Evolutionary conservation across 2,888 invertebrate genomes (phyloP).

Genomic region (Odontothrips loti): DNA sequence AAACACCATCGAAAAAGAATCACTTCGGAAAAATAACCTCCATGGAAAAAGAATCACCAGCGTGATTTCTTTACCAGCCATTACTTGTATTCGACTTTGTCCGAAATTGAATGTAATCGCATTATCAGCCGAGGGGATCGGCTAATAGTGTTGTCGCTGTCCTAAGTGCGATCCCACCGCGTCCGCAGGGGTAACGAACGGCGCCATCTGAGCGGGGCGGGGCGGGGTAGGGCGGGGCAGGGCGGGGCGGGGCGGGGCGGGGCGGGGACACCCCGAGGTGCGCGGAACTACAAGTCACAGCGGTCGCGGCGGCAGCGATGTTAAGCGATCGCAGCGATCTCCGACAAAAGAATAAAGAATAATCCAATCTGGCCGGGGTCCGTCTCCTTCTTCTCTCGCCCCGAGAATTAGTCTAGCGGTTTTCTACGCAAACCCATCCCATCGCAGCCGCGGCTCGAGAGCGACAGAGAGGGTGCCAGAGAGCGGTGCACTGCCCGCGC

Average conservation of each 20-base stretch:
- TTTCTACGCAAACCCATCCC: background rate
- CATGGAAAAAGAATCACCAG: too few relatives aligned
- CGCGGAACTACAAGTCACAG: background rate
- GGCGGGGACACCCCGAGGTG: background rate
- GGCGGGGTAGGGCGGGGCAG: background rate
- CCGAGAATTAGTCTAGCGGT: slow-evolving; percentile 2
- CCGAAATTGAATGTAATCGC: too few relatives aligned
- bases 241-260: slow-evolving; percentile 3
- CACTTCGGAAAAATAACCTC: too few relatives aligned
- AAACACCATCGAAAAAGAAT: too few relatives aligned
- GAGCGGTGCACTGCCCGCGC: too few relatives aligned
- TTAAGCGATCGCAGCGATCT: background rate
- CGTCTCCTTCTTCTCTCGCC: background rate
- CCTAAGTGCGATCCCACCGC: too few relatives aligned
- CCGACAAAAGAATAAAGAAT: background rate
- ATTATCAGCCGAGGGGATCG: too few relatives aligned
- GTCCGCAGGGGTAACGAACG: too few relatives aligned
- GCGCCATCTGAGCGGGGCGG: background rate
- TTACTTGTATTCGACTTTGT: too few relatives aligned
- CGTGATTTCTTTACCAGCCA: too few relatives aligned
- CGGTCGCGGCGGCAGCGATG: background rate
- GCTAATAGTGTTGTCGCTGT: too few relatives aligned
- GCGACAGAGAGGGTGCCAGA: background rate
- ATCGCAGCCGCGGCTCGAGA: background rate
- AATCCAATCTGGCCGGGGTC: background rate